Percentiles rank a stretch among this genome's conserved stretches.
phyloP scores from a whole-genome alignment of 1,140 invertebrate species.

The Aphidius ervi region DNA sequence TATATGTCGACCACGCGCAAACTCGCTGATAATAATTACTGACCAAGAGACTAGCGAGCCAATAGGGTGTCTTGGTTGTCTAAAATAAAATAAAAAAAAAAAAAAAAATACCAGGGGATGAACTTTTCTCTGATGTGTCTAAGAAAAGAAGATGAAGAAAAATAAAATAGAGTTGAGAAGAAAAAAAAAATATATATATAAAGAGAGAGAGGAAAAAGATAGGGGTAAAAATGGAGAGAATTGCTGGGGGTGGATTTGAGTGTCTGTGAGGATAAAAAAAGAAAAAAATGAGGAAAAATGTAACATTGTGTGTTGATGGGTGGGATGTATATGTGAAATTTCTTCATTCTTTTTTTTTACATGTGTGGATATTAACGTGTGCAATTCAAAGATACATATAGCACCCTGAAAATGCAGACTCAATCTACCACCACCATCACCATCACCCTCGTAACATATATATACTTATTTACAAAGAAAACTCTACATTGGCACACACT shows the following conservation, averaged over 20 bases:
- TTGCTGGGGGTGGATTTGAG: neutral
- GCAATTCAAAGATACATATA: too few species aligned
- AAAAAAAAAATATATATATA: neutral
- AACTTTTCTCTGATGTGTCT: neutral
- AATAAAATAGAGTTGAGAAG: conserved; percentile 13
- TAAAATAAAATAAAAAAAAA: neutral
- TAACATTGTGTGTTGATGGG: too few species aligned
- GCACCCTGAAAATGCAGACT: too few species aligned
- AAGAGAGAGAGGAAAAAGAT: neutral
- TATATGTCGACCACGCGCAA: conserved; percentile 31
- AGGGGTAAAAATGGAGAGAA: neutral
- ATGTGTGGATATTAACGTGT: too few species aligned
- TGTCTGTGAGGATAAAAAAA: neutral
- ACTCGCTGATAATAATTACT: conserved; percentile 46
- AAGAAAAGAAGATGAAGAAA: conserved; percentile 7
- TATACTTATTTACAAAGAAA: too few species aligned
- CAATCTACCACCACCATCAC: too few species aligned
- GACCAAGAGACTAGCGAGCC: conserved; percentile 32
- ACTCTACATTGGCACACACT: too few species aligned
- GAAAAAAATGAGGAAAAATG: too few species aligned
- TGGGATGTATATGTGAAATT: too few species aligned
- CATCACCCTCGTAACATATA: too few species aligned
- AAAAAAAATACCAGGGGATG: conserved; percentile 9
- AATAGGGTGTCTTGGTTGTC: conserved; percentile 20
- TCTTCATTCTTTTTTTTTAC: too few species aligned